These are phyloP conservation scores for Nycticebus coucang DNA, from an alignment of 2,113 vertebrate species.

Conservation along the genomic window DNA sequence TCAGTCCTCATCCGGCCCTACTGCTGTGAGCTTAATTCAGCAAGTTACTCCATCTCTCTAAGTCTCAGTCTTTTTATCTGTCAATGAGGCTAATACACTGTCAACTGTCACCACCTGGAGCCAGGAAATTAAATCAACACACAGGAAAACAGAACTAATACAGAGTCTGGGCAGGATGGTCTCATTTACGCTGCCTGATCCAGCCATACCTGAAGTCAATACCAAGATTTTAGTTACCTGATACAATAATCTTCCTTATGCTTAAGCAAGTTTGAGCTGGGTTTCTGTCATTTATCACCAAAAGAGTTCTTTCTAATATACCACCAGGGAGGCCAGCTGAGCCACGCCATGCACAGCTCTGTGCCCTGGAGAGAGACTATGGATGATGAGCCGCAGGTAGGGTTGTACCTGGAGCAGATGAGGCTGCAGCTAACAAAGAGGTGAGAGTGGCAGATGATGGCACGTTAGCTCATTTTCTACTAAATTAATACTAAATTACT, in stretches of 20 bases:
- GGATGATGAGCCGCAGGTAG: rapidly evolving
- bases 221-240: neutral
- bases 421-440: neutral
- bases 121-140: neutral
- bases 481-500: constrained; percentile 66
- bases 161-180: neutral
- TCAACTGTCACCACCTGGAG: neutral
- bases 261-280: neutral
- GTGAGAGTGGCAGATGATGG: constrained; percentile 19
- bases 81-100: neutral
- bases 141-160: neutral
- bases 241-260: neutral
- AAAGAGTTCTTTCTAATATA: neutral
- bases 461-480: constrained; percentile 59
- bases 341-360: neutral
- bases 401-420: constrained; percentile 41
- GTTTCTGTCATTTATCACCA: neutral
- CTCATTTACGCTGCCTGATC: neutral
- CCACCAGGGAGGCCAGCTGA: neutral
- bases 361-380: rapidly evolving
- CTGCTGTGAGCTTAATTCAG: neutral
- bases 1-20: neutral
- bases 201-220: neutral
- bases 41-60: neutral
- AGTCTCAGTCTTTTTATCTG: neutral